These are phyloP conservation scores for Diplodus puntazzo DNA, from an alignment of 2,797 vertebrate genomes.

Conservation along the genomic window DNA sequence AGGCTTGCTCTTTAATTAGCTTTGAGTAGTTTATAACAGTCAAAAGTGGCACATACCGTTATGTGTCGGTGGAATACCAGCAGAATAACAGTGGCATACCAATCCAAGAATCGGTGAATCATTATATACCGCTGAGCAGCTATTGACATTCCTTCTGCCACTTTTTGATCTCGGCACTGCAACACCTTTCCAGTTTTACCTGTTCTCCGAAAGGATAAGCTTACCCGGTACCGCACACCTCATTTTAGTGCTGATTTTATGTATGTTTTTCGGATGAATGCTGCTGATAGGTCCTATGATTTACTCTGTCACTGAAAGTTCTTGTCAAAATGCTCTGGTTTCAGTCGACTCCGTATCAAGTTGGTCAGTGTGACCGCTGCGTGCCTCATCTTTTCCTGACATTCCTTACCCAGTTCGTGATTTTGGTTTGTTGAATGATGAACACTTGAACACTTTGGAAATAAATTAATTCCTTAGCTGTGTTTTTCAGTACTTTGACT, in stretches of 20 bases:
- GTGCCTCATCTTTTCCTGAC: background rate
- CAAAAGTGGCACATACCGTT: too few species aligned
- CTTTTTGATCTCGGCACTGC: too few species aligned
- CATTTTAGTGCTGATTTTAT: background rate
- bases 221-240: too few species aligned
- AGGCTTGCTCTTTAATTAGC: too few species aligned
- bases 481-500: background rate
- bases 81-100: too few species aligned
- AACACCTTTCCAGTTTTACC: background rate
- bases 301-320: background rate
- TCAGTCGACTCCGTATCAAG: background rate
- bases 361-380: background rate
- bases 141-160: too few species aligned
- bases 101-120: too few species aligned
- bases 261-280: background rate
- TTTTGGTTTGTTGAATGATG: conserved; percentile 7
- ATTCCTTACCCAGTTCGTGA: conserved; percentile 1
- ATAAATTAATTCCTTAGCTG: background rate
- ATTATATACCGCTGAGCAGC: too few species aligned
- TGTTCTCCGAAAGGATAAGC: background rate
- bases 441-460: background rate
- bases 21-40: too few species aligned
- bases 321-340: background rate
- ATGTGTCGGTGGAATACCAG: too few species aligned
- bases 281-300: background rate